phyloP scores from a whole-genome alignment of 2,888 invertebrate species.

The Ormia ochracea region DNA sequence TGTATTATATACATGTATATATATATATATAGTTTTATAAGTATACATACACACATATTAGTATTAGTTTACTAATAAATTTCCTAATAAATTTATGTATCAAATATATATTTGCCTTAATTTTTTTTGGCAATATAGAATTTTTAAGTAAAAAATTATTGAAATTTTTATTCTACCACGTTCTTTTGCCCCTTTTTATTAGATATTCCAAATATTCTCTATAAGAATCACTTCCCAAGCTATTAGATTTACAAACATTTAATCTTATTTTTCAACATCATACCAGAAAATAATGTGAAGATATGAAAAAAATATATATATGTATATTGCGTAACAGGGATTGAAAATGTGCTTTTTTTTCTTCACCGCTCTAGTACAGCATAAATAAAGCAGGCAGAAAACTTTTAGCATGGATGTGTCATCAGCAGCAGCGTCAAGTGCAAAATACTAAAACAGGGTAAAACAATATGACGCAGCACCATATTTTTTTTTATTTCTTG shows the following conservation, averaged over 20 bases:
- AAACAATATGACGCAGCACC: slow-evolving; percentile 49
- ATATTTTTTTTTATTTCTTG: background rate
- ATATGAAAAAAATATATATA: slow-evolving; percentile 6
- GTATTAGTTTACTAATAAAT: too few relatives aligned
- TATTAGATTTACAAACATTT: slow-evolving; percentile 3
- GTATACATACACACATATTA: too few relatives aligned
- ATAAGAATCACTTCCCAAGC: background rate
- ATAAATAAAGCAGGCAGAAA: slow-evolving; percentile 8
- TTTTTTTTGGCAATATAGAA: too few relatives aligned
- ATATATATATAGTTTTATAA: too few relatives aligned
- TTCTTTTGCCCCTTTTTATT: too few relatives aligned
- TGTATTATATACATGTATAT: too few relatives aligned
- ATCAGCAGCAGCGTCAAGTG: slow-evolving; percentile 22
- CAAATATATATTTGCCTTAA: too few relatives aligned
- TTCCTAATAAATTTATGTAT: too few relatives aligned
- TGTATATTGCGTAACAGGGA: slow-evolving; percentile 57
- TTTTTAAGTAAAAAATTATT: too few relatives aligned
- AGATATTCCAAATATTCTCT: too few relatives aligned
- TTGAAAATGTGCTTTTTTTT: slow-evolving; percentile 55
- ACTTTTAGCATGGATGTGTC: slow-evolving; percentile 34
- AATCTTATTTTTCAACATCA: slow-evolving; percentile 16
- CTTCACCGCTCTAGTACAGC: slow-evolving; percentile 2
- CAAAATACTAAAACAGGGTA: background rate
- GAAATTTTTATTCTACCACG: too few relatives aligned
- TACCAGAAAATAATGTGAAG: slow-evolving; percentile 49